Conservation (phyloP, 2,797 vertebrate genomes). For the Diceros bicornis region DNA sequence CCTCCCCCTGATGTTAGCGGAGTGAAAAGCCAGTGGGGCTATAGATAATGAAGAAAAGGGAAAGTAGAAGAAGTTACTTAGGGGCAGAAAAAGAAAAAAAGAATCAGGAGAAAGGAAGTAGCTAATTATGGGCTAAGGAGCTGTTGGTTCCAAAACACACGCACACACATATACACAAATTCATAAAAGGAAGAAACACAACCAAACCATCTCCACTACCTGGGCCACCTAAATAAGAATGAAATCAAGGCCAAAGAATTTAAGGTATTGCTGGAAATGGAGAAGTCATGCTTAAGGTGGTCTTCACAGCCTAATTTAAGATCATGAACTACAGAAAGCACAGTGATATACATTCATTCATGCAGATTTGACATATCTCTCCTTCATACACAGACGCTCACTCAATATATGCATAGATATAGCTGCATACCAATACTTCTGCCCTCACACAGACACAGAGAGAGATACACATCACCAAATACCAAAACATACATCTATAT, state of each 20-base stretch:
- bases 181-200: conserved; percentile 15
- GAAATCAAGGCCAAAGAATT: conserved; percentile 40
- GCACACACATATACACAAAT: background rate
- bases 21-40: background rate
- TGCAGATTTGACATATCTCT: background rate
- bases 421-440: background rate
- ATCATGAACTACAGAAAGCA: background rate
- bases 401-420: background rate
- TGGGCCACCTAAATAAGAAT: background rate
- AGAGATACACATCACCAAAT: background rate
- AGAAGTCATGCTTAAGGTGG: background rate
- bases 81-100: background rate
- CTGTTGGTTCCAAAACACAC: background rate
- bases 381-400: background rate
- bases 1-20: background rate
- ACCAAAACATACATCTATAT: background rate
- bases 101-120: background rate
- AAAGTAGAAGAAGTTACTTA: background rate
- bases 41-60: background rate
- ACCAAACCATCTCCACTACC: background rate
- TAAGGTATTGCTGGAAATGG: background rate
- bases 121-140: background rate
- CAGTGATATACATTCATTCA: background rate
- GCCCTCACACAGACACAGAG: background rate
- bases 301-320: background rate